Conservation (phyloP, 2,113 vertebrate species). For the Setophaga kirtlandii region DNA sequence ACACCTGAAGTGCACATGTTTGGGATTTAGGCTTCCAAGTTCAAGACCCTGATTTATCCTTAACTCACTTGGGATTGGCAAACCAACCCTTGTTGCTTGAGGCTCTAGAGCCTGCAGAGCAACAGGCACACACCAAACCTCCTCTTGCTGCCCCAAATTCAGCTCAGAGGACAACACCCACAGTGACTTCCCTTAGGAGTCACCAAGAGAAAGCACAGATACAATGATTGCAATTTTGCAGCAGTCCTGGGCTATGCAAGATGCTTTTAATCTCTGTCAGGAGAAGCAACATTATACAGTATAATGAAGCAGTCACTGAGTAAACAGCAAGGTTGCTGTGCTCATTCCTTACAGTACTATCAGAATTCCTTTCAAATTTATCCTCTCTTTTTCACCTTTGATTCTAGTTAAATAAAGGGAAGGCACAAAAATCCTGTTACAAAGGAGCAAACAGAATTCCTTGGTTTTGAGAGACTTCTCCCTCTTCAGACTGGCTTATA, state of each 20-base stretch:
- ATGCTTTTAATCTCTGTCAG: neutral
- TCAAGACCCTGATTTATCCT: neutral
- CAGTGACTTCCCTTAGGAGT: fast-evolving
- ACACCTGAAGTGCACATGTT: fast-evolving
- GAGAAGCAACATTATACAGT: neutral
- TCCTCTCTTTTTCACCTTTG: neutral
- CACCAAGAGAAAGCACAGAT: neutral
- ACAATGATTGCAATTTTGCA: neutral
- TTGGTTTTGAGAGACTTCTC: neutral
- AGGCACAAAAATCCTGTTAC: neutral
- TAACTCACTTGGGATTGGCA: neutral
- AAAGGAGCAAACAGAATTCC: neutral
- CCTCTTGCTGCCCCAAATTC: neutral
- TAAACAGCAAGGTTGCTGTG: neutral
- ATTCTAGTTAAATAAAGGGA: neutral
- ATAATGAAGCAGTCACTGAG: neutral
- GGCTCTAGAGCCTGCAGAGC: fast-evolving
- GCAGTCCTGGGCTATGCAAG: neutral
- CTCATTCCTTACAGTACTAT: neutral
- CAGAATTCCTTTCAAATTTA: neutral
- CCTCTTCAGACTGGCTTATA: neutral
- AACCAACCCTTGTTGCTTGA: neutral
- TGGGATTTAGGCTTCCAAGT: neutral
- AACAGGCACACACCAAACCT: neutral
- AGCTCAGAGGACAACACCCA: neutral